Conservation (phyloP, 2,797 vertebrate species). For the Podarcis siculus region DNA sequence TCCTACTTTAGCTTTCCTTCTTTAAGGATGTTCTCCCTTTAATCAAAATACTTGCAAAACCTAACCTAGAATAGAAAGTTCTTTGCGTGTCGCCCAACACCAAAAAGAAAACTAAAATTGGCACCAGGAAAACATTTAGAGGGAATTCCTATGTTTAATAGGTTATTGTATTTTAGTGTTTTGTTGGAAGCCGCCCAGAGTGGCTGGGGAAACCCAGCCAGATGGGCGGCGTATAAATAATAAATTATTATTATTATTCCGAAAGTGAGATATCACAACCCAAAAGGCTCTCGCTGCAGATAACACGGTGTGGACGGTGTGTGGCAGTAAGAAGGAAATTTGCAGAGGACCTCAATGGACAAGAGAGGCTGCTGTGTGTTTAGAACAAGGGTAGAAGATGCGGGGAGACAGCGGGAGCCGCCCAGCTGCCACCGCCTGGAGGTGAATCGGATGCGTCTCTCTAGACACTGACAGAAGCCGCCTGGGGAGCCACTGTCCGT, state of each 20-base stretch:
- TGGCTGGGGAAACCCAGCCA: no score
- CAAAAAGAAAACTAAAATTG: not conserved
- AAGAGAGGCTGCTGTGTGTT: not conserved
- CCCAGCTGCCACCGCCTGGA: not conserved
- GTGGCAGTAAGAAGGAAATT: not conserved
- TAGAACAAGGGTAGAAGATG: not conserved
- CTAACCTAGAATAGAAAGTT: no score
- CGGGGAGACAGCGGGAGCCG: no score
- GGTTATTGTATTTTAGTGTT: no score
- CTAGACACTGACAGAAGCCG: not conserved
- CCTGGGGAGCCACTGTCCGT: not conserved
- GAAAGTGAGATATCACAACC: no score
- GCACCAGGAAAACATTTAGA: not conserved
- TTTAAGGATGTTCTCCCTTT: not conserved
- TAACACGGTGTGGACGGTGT: not conserved
- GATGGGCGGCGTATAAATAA: no score
- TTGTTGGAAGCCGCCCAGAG: no score
- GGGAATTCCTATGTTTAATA: not conserved
- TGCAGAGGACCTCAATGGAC: no score
- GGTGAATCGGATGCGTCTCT: not conserved
- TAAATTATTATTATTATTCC: not conserved
- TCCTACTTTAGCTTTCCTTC: not conserved
- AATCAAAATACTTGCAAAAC: not conserved
- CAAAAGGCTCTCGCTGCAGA: not conserved
- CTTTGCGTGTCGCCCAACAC: not conserved